A percentile compares a stretch with the other conserved stretches of the same genome.
These are phyloP conservation scores for Cataglyphis hispanica DNA, from an alignment of 1,140 invertebrate genomes.

Conservation along the genomic window DNA sequence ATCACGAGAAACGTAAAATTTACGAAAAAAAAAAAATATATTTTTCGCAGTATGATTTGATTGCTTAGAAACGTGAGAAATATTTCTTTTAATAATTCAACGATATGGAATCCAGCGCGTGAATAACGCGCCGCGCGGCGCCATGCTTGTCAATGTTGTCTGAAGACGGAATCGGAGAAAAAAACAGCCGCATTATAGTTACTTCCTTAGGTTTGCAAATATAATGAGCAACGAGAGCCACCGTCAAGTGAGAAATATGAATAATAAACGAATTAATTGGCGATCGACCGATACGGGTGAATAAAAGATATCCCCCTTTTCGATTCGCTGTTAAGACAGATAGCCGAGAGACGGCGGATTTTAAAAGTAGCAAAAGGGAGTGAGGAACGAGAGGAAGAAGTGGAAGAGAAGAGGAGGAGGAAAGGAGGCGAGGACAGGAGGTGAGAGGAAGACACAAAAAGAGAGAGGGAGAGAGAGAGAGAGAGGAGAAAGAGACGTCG, in stretches of 20 bases:
- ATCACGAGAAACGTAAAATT: not conserved
- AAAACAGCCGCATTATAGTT: not conserved
- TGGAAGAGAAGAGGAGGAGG: not conserved
- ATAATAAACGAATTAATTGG: constrained; percentile 59
- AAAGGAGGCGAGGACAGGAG: not conserved
- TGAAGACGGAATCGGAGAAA: not conserved
- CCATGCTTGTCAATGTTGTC: constrained; percentile 9
- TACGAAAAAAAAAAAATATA: too few relatives aligned
- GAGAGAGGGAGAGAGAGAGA: not conserved
- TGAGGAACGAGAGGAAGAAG: not conserved
- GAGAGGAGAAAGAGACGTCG: constrained; percentile 56
- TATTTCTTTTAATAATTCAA: not conserved
- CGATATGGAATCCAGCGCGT: not conserved
- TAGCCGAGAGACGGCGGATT: constrained; percentile 58
- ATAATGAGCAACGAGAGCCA: constrained; percentile 27
- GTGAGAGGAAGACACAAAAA: constrained; percentile 3
- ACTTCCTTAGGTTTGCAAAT: constrained; percentile 49
- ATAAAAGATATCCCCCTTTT: constrained; percentile 44
- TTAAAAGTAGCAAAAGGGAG: constrained; percentile 30
- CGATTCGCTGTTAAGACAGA: constrained; percentile 63
- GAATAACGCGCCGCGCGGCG: not conserved
- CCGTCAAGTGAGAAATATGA: not conserved
- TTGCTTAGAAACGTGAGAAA: not conserved
- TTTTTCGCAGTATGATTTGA: not conserved
- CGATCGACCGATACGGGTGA: constrained; percentile 27